phyloP scores from a whole-genome alignment of 2,888 invertebrate species.

The Megamerina dolium region DNA sequence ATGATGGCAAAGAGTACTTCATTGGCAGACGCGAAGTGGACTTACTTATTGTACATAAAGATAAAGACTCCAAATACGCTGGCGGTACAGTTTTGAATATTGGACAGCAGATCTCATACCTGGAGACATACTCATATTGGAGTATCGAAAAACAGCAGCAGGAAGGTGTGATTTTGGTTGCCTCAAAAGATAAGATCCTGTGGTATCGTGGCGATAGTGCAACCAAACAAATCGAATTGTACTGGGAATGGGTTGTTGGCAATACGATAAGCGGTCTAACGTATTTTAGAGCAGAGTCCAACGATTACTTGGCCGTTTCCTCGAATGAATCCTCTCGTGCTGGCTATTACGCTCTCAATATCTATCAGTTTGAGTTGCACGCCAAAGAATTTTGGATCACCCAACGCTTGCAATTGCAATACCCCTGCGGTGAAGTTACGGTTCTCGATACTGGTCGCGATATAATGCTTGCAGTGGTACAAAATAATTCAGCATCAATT shows the following conservation, averaged over 20 bases:
- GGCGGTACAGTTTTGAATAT: slow-evolving; percentile 19
- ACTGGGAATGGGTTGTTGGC: slow-evolving; percentile 40
- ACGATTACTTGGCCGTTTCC: slow-evolving; percentile 31
- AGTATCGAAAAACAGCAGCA: slow-evolving; percentile 26
- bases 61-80: slow-evolving; percentile 20
- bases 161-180: slow-evolving; percentile 33
- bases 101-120: slow-evolving; percentile 21
- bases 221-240: slow-evolving; percentile 16
- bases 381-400: slow-evolving; percentile 40
- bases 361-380: slow-evolving; percentile 37
- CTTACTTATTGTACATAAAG: slow-evolving; percentile 30
- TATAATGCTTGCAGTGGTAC: slow-evolving; percentile 39
- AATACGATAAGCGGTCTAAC: slow-evolving; percentile 25
- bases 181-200: slow-evolving; percentile 26
- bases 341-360: slow-evolving; percentile 28
- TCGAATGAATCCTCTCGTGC: slow-evolving; percentile 22
- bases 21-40: slow-evolving; percentile 33
- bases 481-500: slow-evolving; percentile 31
- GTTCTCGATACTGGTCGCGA: slow-evolving; percentile 42
- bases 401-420: slow-evolving; percentile 36
- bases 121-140: slow-evolving; percentile 38
- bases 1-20: slow-evolving; percentile 31
- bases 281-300: slow-evolving; percentile 30
- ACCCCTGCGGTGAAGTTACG: slow-evolving; percentile 28
- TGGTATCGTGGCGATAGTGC: slow-evolving; percentile 33